Evolutionary conservation across 2,113 vertebrate species (phyloP).

Genomic region (Oophaga pumilio): DNA sequence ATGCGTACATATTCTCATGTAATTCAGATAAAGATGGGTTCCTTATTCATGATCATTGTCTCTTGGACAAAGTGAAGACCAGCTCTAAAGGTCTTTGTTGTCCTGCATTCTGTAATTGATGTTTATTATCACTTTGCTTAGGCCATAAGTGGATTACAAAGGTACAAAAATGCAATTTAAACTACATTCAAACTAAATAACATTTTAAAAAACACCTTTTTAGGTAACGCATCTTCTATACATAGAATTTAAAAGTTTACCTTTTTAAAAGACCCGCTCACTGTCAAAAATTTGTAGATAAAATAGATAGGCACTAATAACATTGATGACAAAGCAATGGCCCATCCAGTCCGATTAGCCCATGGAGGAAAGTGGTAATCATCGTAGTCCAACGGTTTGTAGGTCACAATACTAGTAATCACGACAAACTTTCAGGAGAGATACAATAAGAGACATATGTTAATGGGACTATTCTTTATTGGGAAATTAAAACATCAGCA

Average conservation of each 20-base stretch:
- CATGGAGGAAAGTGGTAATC: slow-evolving; percentile 89
- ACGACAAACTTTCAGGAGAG: slow-evolving; percentile 85
- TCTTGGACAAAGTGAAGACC: too few species aligned
- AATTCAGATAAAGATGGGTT: too few species aligned
- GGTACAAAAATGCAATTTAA: neutral
- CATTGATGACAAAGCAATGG: slow-evolving; percentile 93
- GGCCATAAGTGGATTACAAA: too few species aligned
- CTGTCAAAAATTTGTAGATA: slow-evolving; percentile 87
- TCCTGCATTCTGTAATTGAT: neutral
- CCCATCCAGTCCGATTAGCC: slow-evolving; percentile 90
- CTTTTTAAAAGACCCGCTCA: slow-evolving; percentile 86
- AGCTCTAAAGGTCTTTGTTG: too few species aligned
- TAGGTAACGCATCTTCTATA: neutral
- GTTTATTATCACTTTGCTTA: too few species aligned
- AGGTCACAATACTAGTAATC: slow-evolving; percentile 88
- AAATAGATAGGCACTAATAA: slow-evolving; percentile 86
- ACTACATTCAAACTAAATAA: neutral
- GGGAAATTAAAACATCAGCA: neutral
- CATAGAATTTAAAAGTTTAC: slow-evolving; percentile 70
- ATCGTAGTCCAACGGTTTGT: slow-evolving; percentile 86
- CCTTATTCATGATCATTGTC: too few species aligned
- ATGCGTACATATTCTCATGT: too few species aligned
- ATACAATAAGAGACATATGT: neutral
- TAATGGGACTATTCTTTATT: neutral
- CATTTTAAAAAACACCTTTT: neutral